phyloP scores from a whole-genome alignment of 1,140 invertebrate species.

The Akabosia matsudoensis region DNA sequence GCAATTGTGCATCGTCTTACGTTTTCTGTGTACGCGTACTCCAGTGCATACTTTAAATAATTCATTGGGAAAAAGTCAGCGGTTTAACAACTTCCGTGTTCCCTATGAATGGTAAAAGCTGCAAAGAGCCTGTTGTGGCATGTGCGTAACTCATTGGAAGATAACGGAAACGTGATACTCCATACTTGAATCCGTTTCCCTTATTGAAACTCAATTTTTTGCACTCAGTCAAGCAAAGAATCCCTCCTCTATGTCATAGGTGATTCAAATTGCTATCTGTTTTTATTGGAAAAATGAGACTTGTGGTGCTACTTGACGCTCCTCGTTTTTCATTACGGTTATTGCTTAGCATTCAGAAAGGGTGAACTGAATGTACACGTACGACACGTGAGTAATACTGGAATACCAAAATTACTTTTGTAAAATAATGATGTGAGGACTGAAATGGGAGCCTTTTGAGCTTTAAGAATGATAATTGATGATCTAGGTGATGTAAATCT shows the following conservation, averaged over 20 bases:
- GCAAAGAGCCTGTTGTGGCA: background rate
- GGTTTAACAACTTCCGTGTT: background rate
- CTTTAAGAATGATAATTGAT: background rate
- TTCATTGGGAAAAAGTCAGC: background rate
- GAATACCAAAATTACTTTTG: background rate
- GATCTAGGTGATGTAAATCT: background rate
- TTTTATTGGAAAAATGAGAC: constrained; percentile 17
- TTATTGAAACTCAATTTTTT: background rate
- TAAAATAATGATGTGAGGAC: background rate
- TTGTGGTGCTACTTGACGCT: background rate
- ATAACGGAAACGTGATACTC: no score
- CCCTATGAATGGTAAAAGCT: background rate
- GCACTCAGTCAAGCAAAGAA: background rate
- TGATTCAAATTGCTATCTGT: background rate
- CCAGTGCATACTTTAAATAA: background rate
- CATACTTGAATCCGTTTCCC: no score
- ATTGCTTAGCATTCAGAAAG: background rate
- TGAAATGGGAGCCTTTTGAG: background rate
- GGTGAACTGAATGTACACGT: background rate
- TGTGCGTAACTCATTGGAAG: background rate
- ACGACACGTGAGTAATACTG: background rate
- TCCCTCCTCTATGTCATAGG: background rate
- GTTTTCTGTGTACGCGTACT: background rate
- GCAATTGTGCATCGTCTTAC: background rate
- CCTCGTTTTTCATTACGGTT: constrained; percentile 10